A percentile compares a stretch with the other conserved stretches of the same genome.
phyloP scores from a whole-genome alignment of 2,888 invertebrate species.

The Seira musarum region DNA sequence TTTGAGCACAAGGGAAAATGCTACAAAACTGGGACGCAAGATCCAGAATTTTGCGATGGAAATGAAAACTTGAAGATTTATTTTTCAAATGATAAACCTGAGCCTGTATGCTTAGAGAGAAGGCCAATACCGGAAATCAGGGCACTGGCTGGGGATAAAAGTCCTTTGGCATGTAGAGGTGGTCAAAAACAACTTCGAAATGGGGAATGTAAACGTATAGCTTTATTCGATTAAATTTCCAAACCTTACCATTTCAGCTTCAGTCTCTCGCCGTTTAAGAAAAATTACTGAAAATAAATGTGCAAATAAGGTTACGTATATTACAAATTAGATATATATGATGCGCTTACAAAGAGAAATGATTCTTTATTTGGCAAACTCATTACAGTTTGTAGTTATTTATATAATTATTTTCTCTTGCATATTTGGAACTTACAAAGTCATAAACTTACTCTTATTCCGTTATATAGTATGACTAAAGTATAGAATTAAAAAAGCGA shows the following conservation, averaged over 20 bases:
- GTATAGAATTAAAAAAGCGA: conserved; percentile 41
- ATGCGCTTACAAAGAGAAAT: not conserved
- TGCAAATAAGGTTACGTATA: not conserved
- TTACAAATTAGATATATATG: not conserved
- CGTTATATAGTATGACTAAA: not conserved
- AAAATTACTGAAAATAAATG: not conserved
- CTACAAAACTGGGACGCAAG: conserved; percentile 24
- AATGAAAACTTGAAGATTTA: conserved; percentile 19
- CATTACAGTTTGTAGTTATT: no score
- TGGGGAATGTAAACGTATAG: conserved; percentile 31
- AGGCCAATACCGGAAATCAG: not conserved
- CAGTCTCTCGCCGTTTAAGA: not conserved
- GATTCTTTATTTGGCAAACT: conserved; percentile 45
- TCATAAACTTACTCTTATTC: not conserved
- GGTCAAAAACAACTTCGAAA: conserved; percentile 19
- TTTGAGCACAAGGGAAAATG: conserved; percentile 44
- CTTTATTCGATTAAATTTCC: conserved; percentile 19
- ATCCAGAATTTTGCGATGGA: conserved; percentile 36
- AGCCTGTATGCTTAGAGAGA: conserved; percentile 26
- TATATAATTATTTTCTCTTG: no score
- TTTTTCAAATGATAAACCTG: conserved; percentile 30
- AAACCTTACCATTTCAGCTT: no score
- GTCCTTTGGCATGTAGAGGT: conserved; percentile 21
- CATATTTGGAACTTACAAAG: no score
- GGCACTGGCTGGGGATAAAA: conserved; percentile 11